Percentiles rank a stretch among this genome's conserved stretches.
These are phyloP conservation scores for Apistogramma diplotaenia DNA, from an alignment of 2,113 vertebrate genomes.

Conservation along the genomic window DNA sequence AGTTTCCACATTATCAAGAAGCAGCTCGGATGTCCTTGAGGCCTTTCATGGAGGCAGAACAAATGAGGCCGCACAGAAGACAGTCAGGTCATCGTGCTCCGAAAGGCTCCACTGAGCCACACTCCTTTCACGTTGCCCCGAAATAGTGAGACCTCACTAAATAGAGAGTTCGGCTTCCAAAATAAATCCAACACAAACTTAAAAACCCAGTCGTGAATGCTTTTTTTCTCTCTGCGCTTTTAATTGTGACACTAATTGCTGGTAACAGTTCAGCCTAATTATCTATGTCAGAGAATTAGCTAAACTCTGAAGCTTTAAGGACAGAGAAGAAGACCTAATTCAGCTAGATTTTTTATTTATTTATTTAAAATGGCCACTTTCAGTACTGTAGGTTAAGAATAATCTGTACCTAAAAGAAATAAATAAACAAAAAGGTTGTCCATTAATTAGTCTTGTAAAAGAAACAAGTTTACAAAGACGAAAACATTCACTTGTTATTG, in stretches of 20 bases:
- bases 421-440: not conserved
- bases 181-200: not conserved
- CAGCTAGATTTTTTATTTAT: not conserved
- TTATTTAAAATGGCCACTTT: not conserved
- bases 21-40: not conserved
- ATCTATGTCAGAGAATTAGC: not conserved
- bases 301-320: not conserved
- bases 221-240: not conserved
- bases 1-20: not conserved
- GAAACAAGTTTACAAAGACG: not conserved
- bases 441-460: not conserved
- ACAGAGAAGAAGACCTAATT: not conserved
- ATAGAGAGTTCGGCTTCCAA: not conserved
- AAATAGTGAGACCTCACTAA: not conserved
- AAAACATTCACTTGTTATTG: not conserved
- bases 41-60: not conserved
- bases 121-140: not conserved
- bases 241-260: not conserved
- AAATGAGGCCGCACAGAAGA: not conserved
- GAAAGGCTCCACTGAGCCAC: not conserved
- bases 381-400: not conserved
- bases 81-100: not conserved
- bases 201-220: not conserved
- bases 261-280: not conserved
- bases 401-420: not conserved